Evolutionary conservation across 2,797 vertebrate genomes (phyloP).

Genomic region (Amblyraja radiata): DNA sequence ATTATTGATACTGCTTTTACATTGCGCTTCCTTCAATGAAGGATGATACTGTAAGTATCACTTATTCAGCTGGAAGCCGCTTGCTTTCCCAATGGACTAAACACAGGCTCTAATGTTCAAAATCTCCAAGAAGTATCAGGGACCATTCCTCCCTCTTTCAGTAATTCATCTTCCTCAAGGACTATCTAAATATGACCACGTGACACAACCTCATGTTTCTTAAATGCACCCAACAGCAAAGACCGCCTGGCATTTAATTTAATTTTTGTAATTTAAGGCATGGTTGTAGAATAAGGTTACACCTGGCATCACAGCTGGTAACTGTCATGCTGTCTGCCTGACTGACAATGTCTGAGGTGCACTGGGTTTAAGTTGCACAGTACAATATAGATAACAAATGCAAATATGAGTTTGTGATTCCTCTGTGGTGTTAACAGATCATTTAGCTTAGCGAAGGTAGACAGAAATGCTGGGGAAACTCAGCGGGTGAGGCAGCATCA

Average conservation of each 20-base stretch:
- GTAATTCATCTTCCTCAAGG: neutral
- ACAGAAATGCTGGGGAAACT: too few relatives aligned
- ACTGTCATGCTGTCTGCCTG: neutral
- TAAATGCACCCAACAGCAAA: neutral
- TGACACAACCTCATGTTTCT: neutral
- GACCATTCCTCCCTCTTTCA: neutral
- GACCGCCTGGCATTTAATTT: neutral
- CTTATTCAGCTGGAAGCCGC: slow-evolving; percentile 6
- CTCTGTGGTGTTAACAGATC: neutral
- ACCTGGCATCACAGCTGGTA: neutral
- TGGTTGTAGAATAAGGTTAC: neutral
- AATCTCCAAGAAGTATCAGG: neutral
- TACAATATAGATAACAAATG: too few relatives aligned
- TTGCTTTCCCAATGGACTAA: neutral
- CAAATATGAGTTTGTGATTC: neutral
- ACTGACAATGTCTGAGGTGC: neutral
- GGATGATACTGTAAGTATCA: neutral
- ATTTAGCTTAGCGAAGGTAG: neutral
- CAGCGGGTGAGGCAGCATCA: too few relatives aligned
- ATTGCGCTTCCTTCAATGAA: neutral
- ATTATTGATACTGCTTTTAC: slow-evolving; percentile 30
- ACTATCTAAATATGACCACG: neutral
- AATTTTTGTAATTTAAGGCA: neutral
- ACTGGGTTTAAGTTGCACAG: neutral
- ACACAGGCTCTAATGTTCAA: neutral